Evolutionary conservation across 53 echinoderm and acorn worm genomes (phyloP), one percentile per base, ranked within the genome.

Genomic region (Zoroaster sp.): DNA sequence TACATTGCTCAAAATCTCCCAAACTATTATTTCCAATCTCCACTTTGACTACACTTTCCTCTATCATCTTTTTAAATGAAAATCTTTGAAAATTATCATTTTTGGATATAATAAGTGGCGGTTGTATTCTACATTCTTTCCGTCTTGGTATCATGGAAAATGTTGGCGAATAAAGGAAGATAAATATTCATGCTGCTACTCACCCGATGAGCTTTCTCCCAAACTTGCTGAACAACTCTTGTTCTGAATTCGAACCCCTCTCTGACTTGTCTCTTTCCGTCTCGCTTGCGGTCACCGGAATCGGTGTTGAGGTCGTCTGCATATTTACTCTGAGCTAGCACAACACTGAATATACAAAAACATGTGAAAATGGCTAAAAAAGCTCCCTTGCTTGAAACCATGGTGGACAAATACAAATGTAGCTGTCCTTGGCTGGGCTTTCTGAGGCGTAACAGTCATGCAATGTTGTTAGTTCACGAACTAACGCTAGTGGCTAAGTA

Each of bases 151-250:
- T 33, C 17, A 28, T 14, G 18, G 12, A 23, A 9, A 34, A 51
- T 15, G 11, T 34, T n/a, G 1, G n/a, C n/a, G n/a, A n/a, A n/a
- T n/a, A n/a, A n/a, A n/a, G n/a, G n/a, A n/a, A n/a, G n/a, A n/a
- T n/a, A n/a, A n/a, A n/a, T n/a, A n/a, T n/a, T n/a, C n/a, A n/a
- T n/a, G n/a, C n/a, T n/a, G n/a, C n/a, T n/a, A 92, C 96, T 94
- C 69, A 96, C 96, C 65, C 92, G 87, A 9, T 93, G 67, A 5
- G 96, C 96, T 73, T 94, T 96, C 83, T 96, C 94, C 96, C 96
- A 96, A 63, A 94, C 93, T 92, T 93, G 94, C 53, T 80, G 88
- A 51, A 94, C 93, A 34, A 89, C 76, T 54, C 87, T 86, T 14
- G 93, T 89, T 47, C 80, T 88, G 55, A 94, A 96, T 25, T 23